Conservation (phyloP, 2,888 invertebrate species). For the Scaptomyza cyrtandrae region DNA sequence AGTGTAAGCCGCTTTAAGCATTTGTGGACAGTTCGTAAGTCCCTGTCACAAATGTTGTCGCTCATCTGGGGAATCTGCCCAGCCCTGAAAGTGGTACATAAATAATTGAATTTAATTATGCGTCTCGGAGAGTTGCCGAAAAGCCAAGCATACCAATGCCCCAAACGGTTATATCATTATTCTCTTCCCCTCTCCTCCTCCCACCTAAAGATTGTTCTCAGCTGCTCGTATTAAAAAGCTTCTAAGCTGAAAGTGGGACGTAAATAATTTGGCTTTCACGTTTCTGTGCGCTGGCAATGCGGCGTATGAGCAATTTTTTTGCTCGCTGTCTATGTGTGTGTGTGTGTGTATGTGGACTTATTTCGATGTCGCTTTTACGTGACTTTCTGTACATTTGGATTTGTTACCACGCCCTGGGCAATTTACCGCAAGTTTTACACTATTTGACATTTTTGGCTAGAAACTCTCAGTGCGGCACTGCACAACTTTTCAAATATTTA, state of each 20-base stretch:
- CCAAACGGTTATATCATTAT: constrained; percentile 41
- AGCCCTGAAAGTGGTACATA: constrained; percentile 43
- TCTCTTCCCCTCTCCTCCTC: not conserved
- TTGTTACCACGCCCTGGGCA: constrained; percentile 39
- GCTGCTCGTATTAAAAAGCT: constrained; percentile 28
- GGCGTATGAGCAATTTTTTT: constrained; percentile 51
- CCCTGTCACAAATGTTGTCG: constrained; percentile 40
- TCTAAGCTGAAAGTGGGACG: constrained; percentile 47
- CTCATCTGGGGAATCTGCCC: constrained; percentile 38
- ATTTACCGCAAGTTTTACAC: constrained; percentile 48
- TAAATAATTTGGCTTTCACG: constrained; percentile 63
- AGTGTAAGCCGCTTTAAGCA: constrained; percentile 70
- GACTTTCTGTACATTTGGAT: constrained; percentile 33
- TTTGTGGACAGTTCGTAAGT: constrained; percentile 51
- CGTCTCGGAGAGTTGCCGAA: constrained; percentile 44
- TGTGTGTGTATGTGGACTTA: not conserved
- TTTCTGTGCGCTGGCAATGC: constrained; percentile 33
- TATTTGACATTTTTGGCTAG: constrained; percentile 59
- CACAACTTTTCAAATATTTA: constrained; percentile 77
- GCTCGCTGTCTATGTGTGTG: too few species aligned
- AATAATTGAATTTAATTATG: constrained; percentile 78
- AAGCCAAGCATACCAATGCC: constrained; percentile 27
- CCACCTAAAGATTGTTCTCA: not conserved
- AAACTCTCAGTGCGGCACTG: constrained; percentile 35
- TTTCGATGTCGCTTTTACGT: constrained; percentile 20